phyloP scores from a whole-genome alignment of 2,888 invertebrate genomes.

The Unio delphinus region DNA sequence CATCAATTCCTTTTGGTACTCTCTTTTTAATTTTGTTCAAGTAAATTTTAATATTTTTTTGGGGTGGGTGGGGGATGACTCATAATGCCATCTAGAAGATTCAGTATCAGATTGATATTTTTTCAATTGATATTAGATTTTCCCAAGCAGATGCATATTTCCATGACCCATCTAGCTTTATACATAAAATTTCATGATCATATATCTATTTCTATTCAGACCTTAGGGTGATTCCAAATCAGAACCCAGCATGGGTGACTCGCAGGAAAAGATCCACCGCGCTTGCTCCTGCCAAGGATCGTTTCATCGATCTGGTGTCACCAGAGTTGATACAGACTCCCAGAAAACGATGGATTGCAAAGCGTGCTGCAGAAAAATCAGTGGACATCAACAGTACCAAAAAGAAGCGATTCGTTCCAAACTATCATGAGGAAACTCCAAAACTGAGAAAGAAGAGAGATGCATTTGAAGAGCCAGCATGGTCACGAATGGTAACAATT shows the following conservation, averaged over 20 bases:
- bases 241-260: constrained; percentile 52
- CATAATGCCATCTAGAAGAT: too few relatives aligned
- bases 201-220: constrained; percentile 29
- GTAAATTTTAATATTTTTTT: too few relatives aligned
- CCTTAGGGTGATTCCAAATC: constrained; percentile 55
- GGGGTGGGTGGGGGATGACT: too few relatives aligned
- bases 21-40: too few relatives aligned
- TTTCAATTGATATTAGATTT: too few relatives aligned
- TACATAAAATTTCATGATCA: not conserved
- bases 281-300: constrained; percentile 13
- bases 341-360: constrained; percentile 20
- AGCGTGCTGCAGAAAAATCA: constrained; percentile 12
- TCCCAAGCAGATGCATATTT: too few relatives aligned
- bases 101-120: too few relatives aligned
- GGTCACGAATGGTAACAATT: constrained; percentile 50
- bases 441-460: constrained; percentile 50
- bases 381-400: not conserved
- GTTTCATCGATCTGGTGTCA: constrained; percentile 16
- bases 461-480: constrained; percentile 57
- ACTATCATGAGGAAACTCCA: constrained; percentile 32
- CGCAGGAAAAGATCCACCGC: constrained; percentile 39
- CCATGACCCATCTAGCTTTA: too few relatives aligned
- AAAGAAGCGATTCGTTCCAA: constrained; percentile 30
- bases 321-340: constrained; percentile 12
- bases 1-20: too few relatives aligned